phyloP scores from a whole-genome alignment of 53 echinoderm and acorn worm genomes.

The Actinopyga echinites region DNA sequence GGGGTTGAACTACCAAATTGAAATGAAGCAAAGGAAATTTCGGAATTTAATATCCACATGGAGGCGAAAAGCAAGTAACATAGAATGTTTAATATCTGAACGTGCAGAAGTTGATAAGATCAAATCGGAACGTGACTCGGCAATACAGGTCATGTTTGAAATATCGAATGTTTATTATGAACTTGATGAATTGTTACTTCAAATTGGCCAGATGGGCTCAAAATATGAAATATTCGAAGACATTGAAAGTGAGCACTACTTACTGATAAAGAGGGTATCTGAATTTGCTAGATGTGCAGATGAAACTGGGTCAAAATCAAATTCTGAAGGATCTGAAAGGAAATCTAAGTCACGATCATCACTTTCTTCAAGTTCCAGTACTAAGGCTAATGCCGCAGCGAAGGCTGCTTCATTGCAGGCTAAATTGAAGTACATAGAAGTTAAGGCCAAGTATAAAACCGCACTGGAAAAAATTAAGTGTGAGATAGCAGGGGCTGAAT shows the following conservation, averaged over 20 bases:
- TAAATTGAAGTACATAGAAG: conserved; percentile 8
- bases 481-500: not conserved
- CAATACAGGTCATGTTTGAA: not conserved
- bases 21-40: too few relatives aligned
- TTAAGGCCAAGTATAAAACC: conserved; percentile 4
- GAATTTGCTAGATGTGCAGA: not conserved
- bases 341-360: not conserved
- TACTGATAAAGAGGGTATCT: conserved; percentile 2
- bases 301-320: not conserved
- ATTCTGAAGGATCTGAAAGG: not conserved
- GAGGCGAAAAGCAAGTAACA: not conserved
- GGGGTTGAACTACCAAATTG: too few relatives aligned
- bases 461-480: not conserved
- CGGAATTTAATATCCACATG: not conserved
- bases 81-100: conserved; percentile 7
- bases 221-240: not conserved
- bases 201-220: not conserved
- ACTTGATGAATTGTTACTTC: not conserved
- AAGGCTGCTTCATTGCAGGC: not conserved
- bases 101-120: not conserved
- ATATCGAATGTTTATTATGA: not conserved
- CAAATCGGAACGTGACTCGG: not conserved
- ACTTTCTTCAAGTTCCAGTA: not conserved
- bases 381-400: not conserved
- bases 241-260: not conserved